These are phyloP conservation scores for Zaprionus africanus DNA, from an alignment of 1,140 invertebrate species.

Conservation along the genomic window DNA sequence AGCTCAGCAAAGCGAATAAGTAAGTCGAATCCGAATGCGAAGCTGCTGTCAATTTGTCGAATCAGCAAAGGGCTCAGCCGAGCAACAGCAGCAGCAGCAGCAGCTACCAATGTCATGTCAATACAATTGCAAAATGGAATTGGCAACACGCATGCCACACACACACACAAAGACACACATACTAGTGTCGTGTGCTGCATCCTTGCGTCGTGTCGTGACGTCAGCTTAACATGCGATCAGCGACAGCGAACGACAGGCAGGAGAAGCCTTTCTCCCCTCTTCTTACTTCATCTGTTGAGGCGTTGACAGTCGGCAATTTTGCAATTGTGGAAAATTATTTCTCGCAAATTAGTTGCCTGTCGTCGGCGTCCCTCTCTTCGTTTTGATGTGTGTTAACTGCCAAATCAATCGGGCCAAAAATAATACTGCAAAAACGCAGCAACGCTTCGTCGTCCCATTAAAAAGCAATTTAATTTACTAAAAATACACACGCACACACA, in stretches of 20 bases:
- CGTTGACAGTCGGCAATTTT: slow-evolving; percentile 66
- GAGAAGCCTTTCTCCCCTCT: neutral
- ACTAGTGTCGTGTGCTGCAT: slow-evolving; percentile 28
- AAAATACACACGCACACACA: slow-evolving; percentile 19
- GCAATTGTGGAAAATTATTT: slow-evolving; percentile 67
- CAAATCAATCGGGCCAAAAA: slow-evolving; percentile 65
- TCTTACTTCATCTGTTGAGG: slow-evolving; percentile 24
- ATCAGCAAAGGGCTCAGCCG: slow-evolving; percentile 48
- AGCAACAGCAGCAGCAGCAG: slow-evolving; percentile 15
- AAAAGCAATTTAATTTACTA: slow-evolving; percentile 73
- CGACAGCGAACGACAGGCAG: slow-evolving; percentile 55
- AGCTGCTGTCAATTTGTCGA: slow-evolving; percentile 69
- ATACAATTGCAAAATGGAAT: slow-evolving; percentile 67
- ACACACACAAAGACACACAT: slow-evolving; percentile 2
- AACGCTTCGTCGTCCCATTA: slow-evolving; percentile 44
- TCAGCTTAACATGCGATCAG: slow-evolving; percentile 74
- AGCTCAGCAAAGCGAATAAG: slow-evolving; percentile 60
- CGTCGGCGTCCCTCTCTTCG: neutral
- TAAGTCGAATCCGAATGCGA: slow-evolving; percentile 38
- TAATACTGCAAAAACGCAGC: slow-evolving; percentile 51
- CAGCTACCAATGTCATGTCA: slow-evolving; percentile 55
- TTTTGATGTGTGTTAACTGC: slow-evolving; percentile 63
- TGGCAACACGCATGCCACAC: slow-evolving; percentile 44
- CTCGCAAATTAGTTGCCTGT: slow-evolving; percentile 32
- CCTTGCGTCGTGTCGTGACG: slow-evolving; percentile 33